Percentiles rank a stretch among this genome's conserved stretches.
These are phyloP conservation scores for Didymodactylos carnosus DNA, from an alignment of 2,888 invertebrate species.

Conservation along the genomic window DNA sequence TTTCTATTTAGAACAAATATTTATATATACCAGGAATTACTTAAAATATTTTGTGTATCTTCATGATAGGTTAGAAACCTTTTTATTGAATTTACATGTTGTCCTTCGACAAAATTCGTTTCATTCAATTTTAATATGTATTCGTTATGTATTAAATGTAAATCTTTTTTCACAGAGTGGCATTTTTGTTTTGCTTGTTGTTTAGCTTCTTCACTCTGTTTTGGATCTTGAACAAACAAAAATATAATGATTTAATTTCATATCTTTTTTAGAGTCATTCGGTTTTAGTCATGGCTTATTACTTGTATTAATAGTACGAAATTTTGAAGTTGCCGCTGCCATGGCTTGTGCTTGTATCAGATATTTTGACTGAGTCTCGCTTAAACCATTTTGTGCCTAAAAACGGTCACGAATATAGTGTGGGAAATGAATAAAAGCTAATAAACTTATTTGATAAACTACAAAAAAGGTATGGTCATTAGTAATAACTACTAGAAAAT, in stretches of 20 bases:
- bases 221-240: not conserved
- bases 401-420: no score
- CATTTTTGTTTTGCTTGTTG: not conserved
- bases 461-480: no score
- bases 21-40: not conserved
- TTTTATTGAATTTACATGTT: not conserved
- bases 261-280: not conserved
- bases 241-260: not conserved
- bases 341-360: no score
- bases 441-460: no score
- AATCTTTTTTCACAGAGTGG: no score
- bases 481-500: no score
- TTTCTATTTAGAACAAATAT: not conserved
- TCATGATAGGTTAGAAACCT: not conserved
- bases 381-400: no score
- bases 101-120: not conserved
- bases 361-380: no score
- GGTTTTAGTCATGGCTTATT: no score
- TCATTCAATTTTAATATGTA: not conserved
- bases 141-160: not conserved
- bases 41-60: not conserved
- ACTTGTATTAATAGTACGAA: no score
- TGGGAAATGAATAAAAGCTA: no score
- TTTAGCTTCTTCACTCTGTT: not conserved
- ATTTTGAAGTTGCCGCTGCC: no score